Evolutionary conservation across 2,113 vertebrate genomes (phyloP), one percentile per base, ranked within the genome.

Genomic region (Gobius niger): DNA sequence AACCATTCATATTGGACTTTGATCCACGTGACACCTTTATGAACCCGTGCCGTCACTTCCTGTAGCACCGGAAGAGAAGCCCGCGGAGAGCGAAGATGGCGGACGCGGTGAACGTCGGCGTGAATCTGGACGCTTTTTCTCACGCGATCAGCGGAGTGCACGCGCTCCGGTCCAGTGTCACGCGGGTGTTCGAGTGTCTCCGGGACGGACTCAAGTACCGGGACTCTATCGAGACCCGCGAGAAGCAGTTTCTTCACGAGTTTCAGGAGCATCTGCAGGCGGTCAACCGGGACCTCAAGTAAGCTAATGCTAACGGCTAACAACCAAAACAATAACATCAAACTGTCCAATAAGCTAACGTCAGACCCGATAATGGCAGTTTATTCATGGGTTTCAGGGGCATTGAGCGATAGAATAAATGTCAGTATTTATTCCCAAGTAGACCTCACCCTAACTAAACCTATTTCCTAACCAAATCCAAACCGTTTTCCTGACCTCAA

Each of bases 131-230:
- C 83, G 98, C 97, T 7, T 98, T 99, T 42, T 93, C 96, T 12
- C 96, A 98, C 78, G 98, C 98, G 5, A 98, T 99, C 57, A 94
- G 87, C 72, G 96, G 96, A 7, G 97, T 99, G 57, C 98, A 99
- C 89, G 97, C 97, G 7, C 92, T 99, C 18, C 94, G 98, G 11
- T 99, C 97, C 61, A 98, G 96, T 84, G 98, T 99, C 57, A 98
- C 93, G 46, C 88, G 98, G 51, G 97, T 98, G 49, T 99, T 99
- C 85, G 96, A 98, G 87, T 97, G 93, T 70, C 92, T 99, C 68
- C 99, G 97, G 85, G 97, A 98, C 83, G 98, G 98, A 10, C 96
- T 96, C 96, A 95, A 95, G 76, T 96, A 96, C 88, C 95, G 95
- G 70, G 96, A 98, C 81, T 96, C 95, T 0, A 89, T 97, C 82